Conservation (phyloP, 2,888 invertebrate species). For the Metopia argyrocephala region DNA sequence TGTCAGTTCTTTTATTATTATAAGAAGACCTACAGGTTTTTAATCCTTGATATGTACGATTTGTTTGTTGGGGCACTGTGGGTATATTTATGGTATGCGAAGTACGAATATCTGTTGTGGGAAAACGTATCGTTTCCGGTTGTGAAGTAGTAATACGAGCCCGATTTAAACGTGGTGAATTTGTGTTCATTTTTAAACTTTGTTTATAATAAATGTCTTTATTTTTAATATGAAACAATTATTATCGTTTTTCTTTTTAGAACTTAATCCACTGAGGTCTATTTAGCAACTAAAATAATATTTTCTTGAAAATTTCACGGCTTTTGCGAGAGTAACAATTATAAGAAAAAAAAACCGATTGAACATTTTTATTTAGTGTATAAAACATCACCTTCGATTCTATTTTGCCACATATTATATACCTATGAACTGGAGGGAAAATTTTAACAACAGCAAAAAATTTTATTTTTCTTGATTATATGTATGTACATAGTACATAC, state of each 20-base stretch:
- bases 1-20: no score
- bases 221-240: neutral
- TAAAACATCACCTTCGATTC: neutral
- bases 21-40: constrained; percentile 73
- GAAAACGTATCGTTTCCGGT: constrained; percentile 61
- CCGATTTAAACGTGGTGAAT: constrained; percentile 71
- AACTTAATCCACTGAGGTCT: constrained; percentile 43
- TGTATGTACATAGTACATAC: constrained; percentile 8
- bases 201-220: neutral
- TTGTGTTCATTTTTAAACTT: constrained; percentile 69
- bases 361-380: neutral
- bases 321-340: constrained; percentile 35
- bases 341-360: constrained; percentile 8
- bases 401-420: neutral
- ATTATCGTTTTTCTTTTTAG: neutral
- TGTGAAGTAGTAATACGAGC: constrained; percentile 65
- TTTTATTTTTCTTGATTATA: neutral
- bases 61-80: constrained; percentile 34
- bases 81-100: constrained; percentile 65
- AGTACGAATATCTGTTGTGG: constrained; percentile 68
- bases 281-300: constrained; percentile 41
- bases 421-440: constrained; percentile 50
- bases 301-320: constrained; percentile 26
- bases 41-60: constrained; percentile 71
- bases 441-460: constrained; percentile 20